Evolutionary conservation across 2,113 vertebrate genomes (phyloP).

Genomic region (Rhipidura dahli): DNA sequence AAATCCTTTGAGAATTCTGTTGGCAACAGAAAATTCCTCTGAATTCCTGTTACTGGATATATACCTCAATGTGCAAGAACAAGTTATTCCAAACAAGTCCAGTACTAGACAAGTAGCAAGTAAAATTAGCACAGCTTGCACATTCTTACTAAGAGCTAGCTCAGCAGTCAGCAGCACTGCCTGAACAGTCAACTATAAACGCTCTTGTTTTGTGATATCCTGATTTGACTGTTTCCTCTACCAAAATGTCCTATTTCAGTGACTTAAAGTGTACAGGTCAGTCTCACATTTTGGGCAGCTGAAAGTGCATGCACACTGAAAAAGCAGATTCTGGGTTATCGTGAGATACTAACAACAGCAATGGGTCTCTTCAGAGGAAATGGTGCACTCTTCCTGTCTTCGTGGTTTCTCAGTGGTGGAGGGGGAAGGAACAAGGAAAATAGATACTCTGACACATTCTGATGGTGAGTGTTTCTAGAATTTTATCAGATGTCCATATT

Average conservation of each 20-base stretch:
- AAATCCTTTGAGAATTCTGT: neutral
- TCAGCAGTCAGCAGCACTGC: neutral
- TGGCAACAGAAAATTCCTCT: neutral
- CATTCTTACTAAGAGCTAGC: neutral
- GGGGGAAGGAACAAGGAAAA: neutral
- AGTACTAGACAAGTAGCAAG: neutral
- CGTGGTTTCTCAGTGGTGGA: neutral
- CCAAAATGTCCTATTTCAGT: neutral
- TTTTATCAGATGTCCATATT: neutral
- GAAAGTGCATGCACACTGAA: neutral
- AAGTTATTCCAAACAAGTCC: neutral
- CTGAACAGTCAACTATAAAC: neutral
- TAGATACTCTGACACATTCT: neutral
- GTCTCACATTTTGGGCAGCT: neutral
- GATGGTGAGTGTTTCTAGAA: neutral
- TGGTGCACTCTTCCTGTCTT: neutral
- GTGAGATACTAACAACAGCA: neutral
- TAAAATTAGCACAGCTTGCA: slow-evolving; percentile 20
- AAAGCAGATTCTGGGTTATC: neutral
- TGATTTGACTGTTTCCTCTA: neutral
- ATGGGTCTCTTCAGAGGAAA: neutral
- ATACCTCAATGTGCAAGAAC: neutral
- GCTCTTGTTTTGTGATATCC: neutral
- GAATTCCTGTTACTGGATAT: neutral
- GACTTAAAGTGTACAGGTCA: neutral